These are phyloP conservation scores for Oligia strigilis DNA, from an alignment of 2,888 invertebrate species.

Conservation along the genomic window DNA sequence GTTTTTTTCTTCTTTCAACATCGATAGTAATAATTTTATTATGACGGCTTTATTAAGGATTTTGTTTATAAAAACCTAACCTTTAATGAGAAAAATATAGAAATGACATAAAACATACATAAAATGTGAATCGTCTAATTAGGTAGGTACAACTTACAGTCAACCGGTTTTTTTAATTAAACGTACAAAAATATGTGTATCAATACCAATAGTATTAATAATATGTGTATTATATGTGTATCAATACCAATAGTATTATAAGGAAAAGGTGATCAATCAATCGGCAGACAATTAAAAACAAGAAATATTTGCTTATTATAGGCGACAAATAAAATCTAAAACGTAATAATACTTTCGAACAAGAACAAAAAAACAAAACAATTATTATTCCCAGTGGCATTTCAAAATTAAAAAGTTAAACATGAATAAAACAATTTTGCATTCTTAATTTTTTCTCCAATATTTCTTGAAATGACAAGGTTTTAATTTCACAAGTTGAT, in stretches of 20 bases:
- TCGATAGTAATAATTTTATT: neutral
- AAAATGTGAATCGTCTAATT: conserved; percentile 47
- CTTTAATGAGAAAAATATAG: conserved; percentile 20
- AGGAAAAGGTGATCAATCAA: conserved; percentile 65
- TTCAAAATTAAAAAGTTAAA: conserved; percentile 48
- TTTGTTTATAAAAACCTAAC: conserved; percentile 22
- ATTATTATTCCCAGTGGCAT: conserved; percentile 43
- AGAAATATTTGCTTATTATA: conserved; percentile 54
- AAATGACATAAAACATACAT: conserved; percentile 23
- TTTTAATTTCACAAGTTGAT: conserved; percentile 55
- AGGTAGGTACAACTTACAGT: conserved; percentile 6
- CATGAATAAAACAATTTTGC: conserved; percentile 47
- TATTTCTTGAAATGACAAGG: conserved; percentile 56
- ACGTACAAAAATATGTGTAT: conserved; percentile 31
- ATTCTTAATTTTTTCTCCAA: conserved; percentile 32
- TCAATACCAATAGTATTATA: conserved; percentile 24
- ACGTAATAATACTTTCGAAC: conserved; percentile 24
- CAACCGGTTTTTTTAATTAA: conserved; percentile 56
- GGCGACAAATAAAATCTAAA: conserved; percentile 26
- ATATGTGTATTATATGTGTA: no score
- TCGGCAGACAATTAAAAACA: conserved; percentile 41
- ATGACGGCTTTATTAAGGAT: conserved; percentile 5
- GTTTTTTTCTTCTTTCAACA: neutral
- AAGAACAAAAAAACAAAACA: conserved; percentile 5
- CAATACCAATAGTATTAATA: no score